Conservation (phyloP, 1,140 invertebrate genomes). For the Periplaneta americana region DNA sequence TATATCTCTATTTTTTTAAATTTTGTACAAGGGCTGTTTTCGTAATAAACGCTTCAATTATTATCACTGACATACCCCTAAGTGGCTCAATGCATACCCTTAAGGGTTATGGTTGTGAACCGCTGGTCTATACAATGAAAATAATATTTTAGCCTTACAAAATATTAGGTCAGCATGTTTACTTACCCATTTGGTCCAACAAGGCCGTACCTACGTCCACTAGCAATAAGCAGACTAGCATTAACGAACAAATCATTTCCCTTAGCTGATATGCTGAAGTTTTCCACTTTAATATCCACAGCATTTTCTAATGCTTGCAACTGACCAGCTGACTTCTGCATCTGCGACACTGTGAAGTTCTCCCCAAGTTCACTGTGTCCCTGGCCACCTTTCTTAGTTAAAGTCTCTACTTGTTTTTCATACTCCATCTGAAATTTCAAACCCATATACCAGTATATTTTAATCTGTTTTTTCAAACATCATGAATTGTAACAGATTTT, state of each 20-base stretch:
- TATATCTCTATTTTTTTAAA: too few species aligned
- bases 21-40: too few species aligned
- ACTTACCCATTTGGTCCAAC: slow-evolving; percentile 95
- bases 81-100: too few species aligned
- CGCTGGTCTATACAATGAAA: too few species aligned
- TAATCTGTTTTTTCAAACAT: background rate
- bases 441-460: slow-evolving; percentile 7
- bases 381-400: slow-evolving; percentile 82
- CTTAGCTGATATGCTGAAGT: slow-evolving; percentile 96
- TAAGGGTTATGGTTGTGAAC: too few species aligned
- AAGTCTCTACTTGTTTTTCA: slow-evolving; percentile 82
- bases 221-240: slow-evolving; percentile 89
- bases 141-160: too few species aligned
- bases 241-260: slow-evolving; percentile 98
- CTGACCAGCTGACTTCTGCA: slow-evolving; percentile 80
- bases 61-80: too few species aligned
- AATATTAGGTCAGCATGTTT: too few species aligned
- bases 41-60: too few species aligned
- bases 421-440: slow-evolving; percentile 67
- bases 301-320: slow-evolving; percentile 85
- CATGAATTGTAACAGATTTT: too few species aligned
- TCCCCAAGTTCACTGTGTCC: slow-evolving; percentile 83
- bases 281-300: slow-evolving; percentile 96
- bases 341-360: slow-evolving; percentile 95
- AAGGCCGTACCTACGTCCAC: slow-evolving; percentile 91